phyloP scores from a whole-genome alignment of 2,797 vertebrate genomes.

The Takifugu ocellatus region DNA sequence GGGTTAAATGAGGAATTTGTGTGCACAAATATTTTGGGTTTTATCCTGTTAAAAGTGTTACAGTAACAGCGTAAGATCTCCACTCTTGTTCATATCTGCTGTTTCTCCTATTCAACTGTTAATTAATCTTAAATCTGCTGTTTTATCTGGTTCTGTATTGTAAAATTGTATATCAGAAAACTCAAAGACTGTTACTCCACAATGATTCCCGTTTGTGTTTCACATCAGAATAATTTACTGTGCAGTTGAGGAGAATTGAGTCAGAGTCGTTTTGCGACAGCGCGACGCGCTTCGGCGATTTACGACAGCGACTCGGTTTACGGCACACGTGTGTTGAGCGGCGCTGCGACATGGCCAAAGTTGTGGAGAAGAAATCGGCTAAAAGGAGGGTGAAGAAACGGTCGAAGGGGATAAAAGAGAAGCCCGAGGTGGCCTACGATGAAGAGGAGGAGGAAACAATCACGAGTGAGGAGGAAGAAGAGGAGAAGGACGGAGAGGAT shows the following conservation, averaged over 20 bases:
- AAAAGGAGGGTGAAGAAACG: constrained; percentile 8
- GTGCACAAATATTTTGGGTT: no score
- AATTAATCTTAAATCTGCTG: no score
- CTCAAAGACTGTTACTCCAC: no score
- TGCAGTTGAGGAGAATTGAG: background rate
- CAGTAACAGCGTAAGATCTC: no score
- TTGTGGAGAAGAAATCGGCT: constrained; percentile 16
- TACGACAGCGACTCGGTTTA: constrained; percentile 22
- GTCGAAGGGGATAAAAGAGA: background rate
- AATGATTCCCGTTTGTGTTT: no score
- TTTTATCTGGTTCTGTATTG: no score
- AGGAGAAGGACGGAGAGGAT: constrained; percentile 42
- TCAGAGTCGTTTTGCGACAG: constrained; percentile 34
- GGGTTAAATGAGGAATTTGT: no score
- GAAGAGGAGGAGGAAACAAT: constrained; percentile 37
- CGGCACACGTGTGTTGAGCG: constrained; percentile 42
- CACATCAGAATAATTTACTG: no score
- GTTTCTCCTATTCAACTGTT: no score
- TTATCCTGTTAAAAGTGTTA: no score
- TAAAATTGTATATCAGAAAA: no score
- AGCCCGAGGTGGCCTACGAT: constrained; percentile 13
- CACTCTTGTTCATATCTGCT: no score
- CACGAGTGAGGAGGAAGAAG: constrained; percentile 76
- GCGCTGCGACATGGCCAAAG: constrained; percentile 49
- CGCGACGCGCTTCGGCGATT: background rate